A percentile compares a stretch with the other conserved stretches of the same genome.
Evolutionary conservation across 2,888 invertebrate genomes (phyloP).

Genomic region (Thymelicus sylvestris): DNA sequence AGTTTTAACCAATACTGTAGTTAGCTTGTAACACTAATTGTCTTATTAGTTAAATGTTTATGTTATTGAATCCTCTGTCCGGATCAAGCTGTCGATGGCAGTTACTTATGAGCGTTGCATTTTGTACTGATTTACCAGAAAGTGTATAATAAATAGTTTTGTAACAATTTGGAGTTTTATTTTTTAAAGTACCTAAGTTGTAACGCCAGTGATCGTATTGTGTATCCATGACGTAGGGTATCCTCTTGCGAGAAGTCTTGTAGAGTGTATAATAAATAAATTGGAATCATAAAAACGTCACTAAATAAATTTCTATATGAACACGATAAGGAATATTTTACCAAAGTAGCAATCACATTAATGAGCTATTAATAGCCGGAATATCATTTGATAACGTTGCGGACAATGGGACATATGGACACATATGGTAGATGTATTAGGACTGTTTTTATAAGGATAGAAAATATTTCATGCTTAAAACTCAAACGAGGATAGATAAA

Average conservation of each 20-base stretch:
- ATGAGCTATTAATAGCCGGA: not conserved
- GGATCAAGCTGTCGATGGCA: not conserved
- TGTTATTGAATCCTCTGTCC: not conserved
- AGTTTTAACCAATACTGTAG: not conserved
- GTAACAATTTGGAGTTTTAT: conserved; percentile 13
- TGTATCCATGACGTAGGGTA: too few relatives aligned
- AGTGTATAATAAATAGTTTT: conserved; percentile 27
- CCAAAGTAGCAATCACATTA: not conserved
- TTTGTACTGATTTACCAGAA: conserved; percentile 19
- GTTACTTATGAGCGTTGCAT: conserved; percentile 10
- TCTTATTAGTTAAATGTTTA: not conserved
- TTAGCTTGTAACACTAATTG: not conserved
- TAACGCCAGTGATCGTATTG: too few relatives aligned
- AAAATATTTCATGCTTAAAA: too few relatives aligned
- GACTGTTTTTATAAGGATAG: too few relatives aligned
- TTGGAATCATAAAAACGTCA: too few relatives aligned
- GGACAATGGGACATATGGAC: too few relatives aligned
- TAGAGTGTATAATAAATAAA: not conserved
- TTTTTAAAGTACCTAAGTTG: not conserved
- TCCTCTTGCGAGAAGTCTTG: not conserved
- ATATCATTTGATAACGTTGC: not conserved
- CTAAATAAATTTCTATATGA: too few relatives aligned
- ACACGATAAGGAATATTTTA: not conserved
- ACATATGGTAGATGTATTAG: too few relatives aligned
- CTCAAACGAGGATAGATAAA: not conserved